Base-by-base conservation (phyloP, 2,797 vertebrate species). In the Erpetoichthys calabaricus region DNA sequence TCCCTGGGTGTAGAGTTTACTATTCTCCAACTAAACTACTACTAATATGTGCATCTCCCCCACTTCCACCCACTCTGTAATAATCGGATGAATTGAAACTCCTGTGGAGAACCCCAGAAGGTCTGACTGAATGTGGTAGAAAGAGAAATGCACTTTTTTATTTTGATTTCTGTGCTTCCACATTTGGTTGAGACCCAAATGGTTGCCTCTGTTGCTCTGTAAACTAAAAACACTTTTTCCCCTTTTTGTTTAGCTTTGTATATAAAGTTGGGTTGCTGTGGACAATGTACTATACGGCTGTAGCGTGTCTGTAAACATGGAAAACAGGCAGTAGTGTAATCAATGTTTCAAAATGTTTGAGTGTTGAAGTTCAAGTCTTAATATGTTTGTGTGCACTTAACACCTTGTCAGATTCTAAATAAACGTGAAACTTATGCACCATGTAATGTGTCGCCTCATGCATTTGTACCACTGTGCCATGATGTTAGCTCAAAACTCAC, bases 391-490 rank as follows among this genome's bases (percentile, higher is more conserved):
- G 85, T 82, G 80, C 85, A 84, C 86, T 78, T 80, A 81, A 84
- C 79, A 84, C 83, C 83, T 85, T 89, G 86, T 94, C 82, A 74
- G 74, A 86, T 86, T 85, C 76, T 74, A 91, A 98, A 98, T 98
- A 94, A 96, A 95, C 73, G 86, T 92, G 85, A 75, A 85, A 86
- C 84, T 86, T 84, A 88, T 77, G 80, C 83, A 89, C 84, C 79
- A 80, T 73, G 65, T 75, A 58, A 42, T 57, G 64, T 43, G 56
- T 56, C 56, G 55, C 43, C 46, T 25, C 25, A 25, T 25, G 25
- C 25, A 25, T 25, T 25, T 25, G 25, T 25, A 25, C 25, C 25
- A 25, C 25, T 25, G 25, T 25, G 25, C 25, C 25, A 25, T 25
- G 25, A 25, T 25, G 2, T 25, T 25, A 25, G 25, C 25, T 25